A percentile compares a stretch with the other conserved stretches of the same genome.
Evolutionary conservation across 1,140 invertebrate species (phyloP).

Genomic region (Atta cephalotes): DNA sequence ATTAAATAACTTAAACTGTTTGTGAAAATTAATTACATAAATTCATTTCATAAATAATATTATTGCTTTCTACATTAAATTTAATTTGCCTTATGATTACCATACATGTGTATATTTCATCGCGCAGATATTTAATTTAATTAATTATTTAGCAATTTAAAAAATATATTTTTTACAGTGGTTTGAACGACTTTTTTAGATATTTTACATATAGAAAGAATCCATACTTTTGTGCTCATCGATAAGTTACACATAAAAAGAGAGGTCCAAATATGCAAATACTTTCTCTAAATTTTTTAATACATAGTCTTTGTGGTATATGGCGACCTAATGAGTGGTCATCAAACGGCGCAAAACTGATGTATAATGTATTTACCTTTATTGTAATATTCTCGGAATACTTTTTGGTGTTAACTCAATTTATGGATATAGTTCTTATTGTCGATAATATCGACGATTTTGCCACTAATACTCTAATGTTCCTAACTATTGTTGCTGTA

Average conservation of each 20-base stretch:
- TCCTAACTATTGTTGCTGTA: slow-evolving; percentile 1
- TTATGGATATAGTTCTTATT: not conserved
- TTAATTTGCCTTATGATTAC: not conserved
- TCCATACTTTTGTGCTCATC: not conserved
- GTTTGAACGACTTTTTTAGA: not conserved
- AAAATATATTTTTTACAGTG: not conserved
- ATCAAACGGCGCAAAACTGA: not conserved
- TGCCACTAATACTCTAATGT: not conserved
- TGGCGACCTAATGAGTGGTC: slow-evolving; percentile 53
- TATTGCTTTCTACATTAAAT: not conserved
- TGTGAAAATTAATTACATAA: not conserved
- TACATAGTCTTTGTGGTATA: slow-evolving; percentile 8
- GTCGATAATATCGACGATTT: slow-evolving; percentile 10
- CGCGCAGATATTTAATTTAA: not conserved
- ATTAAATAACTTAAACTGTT: not conserved
- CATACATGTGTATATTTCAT: not conserved
- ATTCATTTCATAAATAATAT: not conserved
- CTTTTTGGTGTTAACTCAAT: slow-evolving; percentile 1
- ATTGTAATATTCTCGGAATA: not conserved
- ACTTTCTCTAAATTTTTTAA: slow-evolving; percentile 38
- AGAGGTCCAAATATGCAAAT: not conserved
- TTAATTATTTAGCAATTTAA: no score
- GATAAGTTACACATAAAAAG: not conserved
- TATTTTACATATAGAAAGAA: not conserved
- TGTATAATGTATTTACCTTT: slow-evolving; percentile 13